Conservation (phyloP, 2,888 invertebrate species). For the Lasioglossum lativentre region DNA sequence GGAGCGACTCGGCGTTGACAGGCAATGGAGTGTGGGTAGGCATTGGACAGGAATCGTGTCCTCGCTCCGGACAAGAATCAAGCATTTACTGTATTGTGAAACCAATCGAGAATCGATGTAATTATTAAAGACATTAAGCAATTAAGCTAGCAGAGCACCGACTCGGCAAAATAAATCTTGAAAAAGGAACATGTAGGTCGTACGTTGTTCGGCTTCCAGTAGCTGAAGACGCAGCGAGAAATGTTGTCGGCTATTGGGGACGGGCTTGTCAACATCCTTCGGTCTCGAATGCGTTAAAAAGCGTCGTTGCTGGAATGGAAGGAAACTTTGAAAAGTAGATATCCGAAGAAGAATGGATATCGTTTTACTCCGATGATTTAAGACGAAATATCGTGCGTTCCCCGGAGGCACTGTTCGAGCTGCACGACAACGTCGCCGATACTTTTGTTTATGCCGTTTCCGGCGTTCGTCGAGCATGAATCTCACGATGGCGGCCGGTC, state of each 20-base stretch:
- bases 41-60: too few relatives aligned
- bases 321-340: background rate
- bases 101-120: too few relatives aligned
- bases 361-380: background rate
- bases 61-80: too few relatives aligned
- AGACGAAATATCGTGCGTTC: background rate
- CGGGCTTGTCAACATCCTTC: background rate
- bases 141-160: too few relatives aligned
- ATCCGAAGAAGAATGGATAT: background rate
- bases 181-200: too few relatives aligned
- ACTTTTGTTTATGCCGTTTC: conserved; percentile 41
- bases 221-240: background rate
- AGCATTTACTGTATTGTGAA: too few relatives aligned
- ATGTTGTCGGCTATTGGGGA: background rate
- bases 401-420: conserved; percentile 5
- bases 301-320: background rate
- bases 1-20: too few relatives aligned
- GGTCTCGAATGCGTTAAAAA: background rate
- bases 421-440: conserved; percentile 27
- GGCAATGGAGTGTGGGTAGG: too few relatives aligned
- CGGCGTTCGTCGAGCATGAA: conserved; percentile 21
- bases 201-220: background rate
- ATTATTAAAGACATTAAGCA: too few relatives aligned
- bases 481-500: conserved; percentile 32
- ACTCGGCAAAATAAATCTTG: too few relatives aligned